A percentile compares a stretch with the other conserved stretches of the same genome.
Conservation (phyloP, 2,888 invertebrate species). For the Eurytoma adleriae region DNA sequence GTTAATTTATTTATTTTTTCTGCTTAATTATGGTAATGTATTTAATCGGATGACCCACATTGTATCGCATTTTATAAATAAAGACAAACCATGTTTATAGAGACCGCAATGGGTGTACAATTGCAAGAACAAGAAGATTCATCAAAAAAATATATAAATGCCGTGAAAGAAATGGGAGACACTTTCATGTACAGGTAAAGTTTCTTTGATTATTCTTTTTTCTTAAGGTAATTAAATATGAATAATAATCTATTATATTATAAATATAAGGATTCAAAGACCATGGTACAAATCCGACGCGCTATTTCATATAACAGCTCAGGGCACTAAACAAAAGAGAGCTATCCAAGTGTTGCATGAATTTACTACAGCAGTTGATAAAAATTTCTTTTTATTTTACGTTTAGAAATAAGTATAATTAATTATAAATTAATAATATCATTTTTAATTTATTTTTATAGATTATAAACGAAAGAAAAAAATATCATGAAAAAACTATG, state of each 20-base stretch:
- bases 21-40: too few relatives aligned
- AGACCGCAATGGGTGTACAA: slow-evolving; percentile 84
- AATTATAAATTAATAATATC: background rate
- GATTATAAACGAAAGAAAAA: slow-evolving; percentile 66
- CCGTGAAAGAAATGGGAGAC: slow-evolving; percentile 77
- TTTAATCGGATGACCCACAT: too few relatives aligned
- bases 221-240: background rate
- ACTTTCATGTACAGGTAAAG: slow-evolving; percentile 67
- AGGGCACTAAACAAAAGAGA: slow-evolving; percentile 77
- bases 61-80: background rate
- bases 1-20: slow-evolving; percentile 11
- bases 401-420: too few relatives aligned
- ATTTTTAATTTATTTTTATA: slow-evolving; percentile 33
- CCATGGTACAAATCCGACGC: slow-evolving; percentile 80
- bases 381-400: background rate
- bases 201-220: background rate
- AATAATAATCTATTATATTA: background rate
- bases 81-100: slow-evolving; percentile 69
- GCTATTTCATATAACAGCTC: slow-evolving; percentile 78
- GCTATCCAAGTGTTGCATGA: slow-evolving; percentile 77
- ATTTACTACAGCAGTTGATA: slow-evolving; percentile 77
- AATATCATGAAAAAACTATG: slow-evolving; percentile 63
- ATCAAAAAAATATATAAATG: slow-evolving; percentile 79
- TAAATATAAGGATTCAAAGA: slow-evolving; percentile 69
- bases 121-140: slow-evolving; percentile 76